Evolutionary conservation across 2,797 vertebrate species (phyloP).

Genomic region (Ataeniobius toweri): DNA sequence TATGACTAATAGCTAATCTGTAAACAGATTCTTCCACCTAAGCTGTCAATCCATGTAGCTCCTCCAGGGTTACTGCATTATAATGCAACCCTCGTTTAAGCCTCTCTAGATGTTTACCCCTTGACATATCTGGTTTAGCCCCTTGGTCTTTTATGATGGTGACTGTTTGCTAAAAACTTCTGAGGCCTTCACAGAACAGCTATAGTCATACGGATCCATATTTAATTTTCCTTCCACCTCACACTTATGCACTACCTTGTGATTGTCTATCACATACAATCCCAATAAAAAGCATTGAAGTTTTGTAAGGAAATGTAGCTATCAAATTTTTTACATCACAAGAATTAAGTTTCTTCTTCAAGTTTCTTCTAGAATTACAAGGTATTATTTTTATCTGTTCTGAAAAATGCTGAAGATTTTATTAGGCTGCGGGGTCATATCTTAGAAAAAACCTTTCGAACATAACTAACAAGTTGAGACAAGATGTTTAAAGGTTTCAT

Average conservation of each 20-base stretch:
- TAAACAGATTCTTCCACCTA: not conserved
- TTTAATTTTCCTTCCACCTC: not conserved
- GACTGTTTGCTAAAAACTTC: not conserved
- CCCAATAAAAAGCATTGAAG: not conserved
- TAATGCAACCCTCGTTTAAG: not conserved
- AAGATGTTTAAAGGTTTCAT: slow-evolving; percentile 81
- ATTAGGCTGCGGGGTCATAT: slow-evolving; percentile 9
- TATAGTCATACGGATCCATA: not conserved
- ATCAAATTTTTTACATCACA: not conserved
- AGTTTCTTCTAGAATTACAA: not conserved
- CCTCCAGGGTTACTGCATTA: not conserved
- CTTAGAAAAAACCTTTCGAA: slow-evolving; percentile 49
- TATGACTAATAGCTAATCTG: not conserved
- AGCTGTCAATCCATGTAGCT: not conserved
- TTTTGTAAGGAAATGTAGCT: not conserved
- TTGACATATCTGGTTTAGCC: not conserved
- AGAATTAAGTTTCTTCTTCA: too few relatives aligned
- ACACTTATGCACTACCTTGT: not conserved
- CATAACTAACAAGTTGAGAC: slow-evolving; percentile 75
- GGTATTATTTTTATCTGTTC: not conserved
- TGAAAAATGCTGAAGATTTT: slow-evolving; percentile 1
- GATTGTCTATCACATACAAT: not conserved
- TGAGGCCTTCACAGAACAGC: not conserved
- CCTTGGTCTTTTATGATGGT: not conserved
- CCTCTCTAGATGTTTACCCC: not conserved